Evolutionary conservation across 2,888 invertebrate species (phyloP).

Genomic region (Ennomos fuscantarius): DNA sequence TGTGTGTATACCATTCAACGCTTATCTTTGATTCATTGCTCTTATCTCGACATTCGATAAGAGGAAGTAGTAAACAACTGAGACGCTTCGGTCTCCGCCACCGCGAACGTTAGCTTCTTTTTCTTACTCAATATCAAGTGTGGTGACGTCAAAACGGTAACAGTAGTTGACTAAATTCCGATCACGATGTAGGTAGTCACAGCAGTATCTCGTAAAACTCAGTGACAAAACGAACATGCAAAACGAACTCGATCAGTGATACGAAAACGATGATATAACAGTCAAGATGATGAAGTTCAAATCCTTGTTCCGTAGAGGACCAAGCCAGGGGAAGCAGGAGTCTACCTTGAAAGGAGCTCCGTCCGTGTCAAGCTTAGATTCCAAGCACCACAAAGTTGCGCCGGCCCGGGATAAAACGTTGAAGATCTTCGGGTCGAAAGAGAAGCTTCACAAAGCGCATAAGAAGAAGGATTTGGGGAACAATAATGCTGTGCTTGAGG

Average conservation of each 20-base stretch:
- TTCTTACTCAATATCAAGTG: constrained; percentile 8
- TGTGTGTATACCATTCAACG: constrained; percentile 22
- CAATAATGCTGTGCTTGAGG: constrained; percentile 80
- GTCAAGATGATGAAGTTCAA: constrained; percentile 95
- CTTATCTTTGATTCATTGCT: constrained; percentile 42
- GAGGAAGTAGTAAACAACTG: constrained; percentile 34
- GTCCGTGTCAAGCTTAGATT: constrained; percentile 88
- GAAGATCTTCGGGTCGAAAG: constrained; percentile 83
- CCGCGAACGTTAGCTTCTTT: constrained; percentile 3
- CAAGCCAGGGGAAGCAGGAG: constrained; percentile 85
- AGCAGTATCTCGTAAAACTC: constrained; percentile 26
- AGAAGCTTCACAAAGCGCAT: constrained; percentile 80
- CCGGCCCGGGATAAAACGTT: constrained; percentile 75
- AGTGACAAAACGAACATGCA: constrained; percentile 48
- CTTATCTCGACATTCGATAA: constrained; percentile 30
- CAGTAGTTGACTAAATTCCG: constrained; percentile 46
- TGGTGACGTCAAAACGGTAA: constrained; percentile 10
- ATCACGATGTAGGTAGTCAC: constrained; percentile 44
- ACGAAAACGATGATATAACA: constrained; percentile 67
- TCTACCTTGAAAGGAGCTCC: constrained; percentile 85
- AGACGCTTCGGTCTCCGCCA: constrained; percentile 16
- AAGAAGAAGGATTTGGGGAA: constrained; percentile 78
- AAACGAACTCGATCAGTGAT: constrained; percentile 69
- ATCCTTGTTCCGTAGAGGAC: constrained; percentile 96
- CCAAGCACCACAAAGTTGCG: constrained; percentile 84